Conservation (phyloP, 2,797 vertebrate species). For the Moxostoma hubbsi region DNA sequence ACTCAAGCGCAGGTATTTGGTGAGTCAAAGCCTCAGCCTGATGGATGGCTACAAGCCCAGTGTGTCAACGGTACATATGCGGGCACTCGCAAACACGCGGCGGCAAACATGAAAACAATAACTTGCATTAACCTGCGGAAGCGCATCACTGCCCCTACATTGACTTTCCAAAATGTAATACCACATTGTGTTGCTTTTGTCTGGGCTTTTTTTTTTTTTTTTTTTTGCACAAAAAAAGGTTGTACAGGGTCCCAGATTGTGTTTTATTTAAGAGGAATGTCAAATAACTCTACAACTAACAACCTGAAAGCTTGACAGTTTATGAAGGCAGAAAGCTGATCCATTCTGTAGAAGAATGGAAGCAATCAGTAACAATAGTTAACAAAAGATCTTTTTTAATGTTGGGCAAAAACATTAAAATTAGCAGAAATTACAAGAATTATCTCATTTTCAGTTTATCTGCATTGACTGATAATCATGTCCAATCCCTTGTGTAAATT, state of each 20-base stretch:
- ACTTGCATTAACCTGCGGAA: constrained; percentile 67
- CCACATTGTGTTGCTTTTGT: constrained; percentile 16
- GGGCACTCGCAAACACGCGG: constrained; percentile 56
- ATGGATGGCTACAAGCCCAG: constrained; percentile 73
- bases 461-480: too few relatives aligned
- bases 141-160: constrained; percentile 46
- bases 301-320: constrained; percentile 34
- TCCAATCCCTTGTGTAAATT: too few relatives aligned
- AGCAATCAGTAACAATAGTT: not conserved
- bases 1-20: constrained; percentile 79
- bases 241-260: constrained; percentile 11
- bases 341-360: not conserved
- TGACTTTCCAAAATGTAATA: constrained; percentile 34
- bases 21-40: constrained; percentile 78
- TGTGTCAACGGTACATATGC: constrained; percentile 49
- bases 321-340: not conserved
- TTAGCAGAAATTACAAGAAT: too few relatives aligned
- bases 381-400: not conserved
- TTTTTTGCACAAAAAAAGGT: constrained; percentile 14
- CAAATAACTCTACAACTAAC: constrained; percentile 21
- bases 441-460: too few relatives aligned
- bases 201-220: constrained; percentile 19
- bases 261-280: constrained; percentile 40
- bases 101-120: constrained; percentile 62
- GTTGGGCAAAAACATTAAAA: too few relatives aligned